Percentiles rank a stretch among this genome's conserved stretches.
Conservation (phyloP, 2,113 vertebrate genomes). For the Psephotus haematonotus region DNA sequence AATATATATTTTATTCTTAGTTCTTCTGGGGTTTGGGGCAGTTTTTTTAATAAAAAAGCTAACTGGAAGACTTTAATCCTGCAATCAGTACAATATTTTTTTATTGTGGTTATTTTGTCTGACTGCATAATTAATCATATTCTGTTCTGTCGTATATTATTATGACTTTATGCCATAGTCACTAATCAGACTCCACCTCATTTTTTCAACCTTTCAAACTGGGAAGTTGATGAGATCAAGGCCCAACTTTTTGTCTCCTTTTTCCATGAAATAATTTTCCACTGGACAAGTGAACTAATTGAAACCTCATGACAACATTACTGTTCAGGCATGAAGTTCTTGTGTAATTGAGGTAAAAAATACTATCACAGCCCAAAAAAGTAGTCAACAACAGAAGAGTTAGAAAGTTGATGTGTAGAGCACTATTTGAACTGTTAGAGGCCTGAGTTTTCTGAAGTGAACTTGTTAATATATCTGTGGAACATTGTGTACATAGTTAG, state of each 20-base stretch:
- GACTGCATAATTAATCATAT: neutral
- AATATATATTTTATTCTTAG: neutral
- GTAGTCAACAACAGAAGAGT: neutral
- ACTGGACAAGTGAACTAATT: neutral
- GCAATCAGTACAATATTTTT: neutral
- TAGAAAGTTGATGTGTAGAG: neutral
- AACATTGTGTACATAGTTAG: neutral
- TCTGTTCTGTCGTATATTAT: neutral
- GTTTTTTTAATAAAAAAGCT: neutral
- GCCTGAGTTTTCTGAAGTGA: neutral
- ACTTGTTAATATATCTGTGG: neutral
- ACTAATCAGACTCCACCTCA: neutral
- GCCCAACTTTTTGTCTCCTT: neutral
- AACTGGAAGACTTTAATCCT: neutral
- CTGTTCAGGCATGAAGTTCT: neutral
- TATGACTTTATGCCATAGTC: neutral
- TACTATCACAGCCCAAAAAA: neutral
- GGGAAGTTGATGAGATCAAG: rapidly evolving
- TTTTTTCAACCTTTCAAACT: neutral
- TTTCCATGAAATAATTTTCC: neutral
- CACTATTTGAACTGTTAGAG: neutral
- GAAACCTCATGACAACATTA: neutral
- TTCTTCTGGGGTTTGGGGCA: neutral
- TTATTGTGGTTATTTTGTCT: neutral
- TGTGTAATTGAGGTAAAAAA: neutral